Base-by-base conservation (phyloP, 1,140 invertebrate genomes). In the Orchesella cincta region DNA sequence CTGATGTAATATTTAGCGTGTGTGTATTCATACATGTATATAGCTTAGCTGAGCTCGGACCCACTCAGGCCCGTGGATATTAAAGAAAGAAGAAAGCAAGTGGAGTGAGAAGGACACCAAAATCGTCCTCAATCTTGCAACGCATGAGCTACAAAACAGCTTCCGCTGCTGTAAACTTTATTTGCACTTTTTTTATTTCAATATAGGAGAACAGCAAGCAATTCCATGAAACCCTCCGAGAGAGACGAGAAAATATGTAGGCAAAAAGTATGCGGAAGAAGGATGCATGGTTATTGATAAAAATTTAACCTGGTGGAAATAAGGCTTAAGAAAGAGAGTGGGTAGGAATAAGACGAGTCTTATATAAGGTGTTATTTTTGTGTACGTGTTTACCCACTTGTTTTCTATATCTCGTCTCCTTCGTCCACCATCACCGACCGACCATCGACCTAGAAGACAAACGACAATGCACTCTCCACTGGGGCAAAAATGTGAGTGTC, bases 381-480 rank as follows among this genome's bases (percentile, higher is more conserved):
- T 57, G 23, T 57, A 57, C 3, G 62, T 67, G 31, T 33, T 67
- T 67, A 67, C 62, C 62, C 33, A 67, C 62, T 67, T 67, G 52
- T 57, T 57, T 8, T 23, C 62, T 67, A 67, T 62, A 14, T 67
- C 23, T 29, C 29, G 23, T 57, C 3, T 16, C 14, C n/a, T n/a
- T 8, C 39, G 39, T 12, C 39, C 39, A 46, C 20, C 39, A 20
- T 12, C 39, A 46, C 20, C 62, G 62, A 67, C 62, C 62, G 29
- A 67, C 26, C 8, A n/a, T n/a, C n/a, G n/a, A n/a, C n/a, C n/a
- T n/a, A n/a, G 5, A 67, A 33, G 62, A 31, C 62, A 67, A 67
- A 33, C 62, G 62, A 33, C 62, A 67, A 67, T 67, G 62, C 62
- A 67, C 52, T 57, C 52, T 12, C 14, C 8, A 8, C 8, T 57